phyloP scores from a whole-genome alignment of 1,140 invertebrate genomes.

The Akabosia matsudoensis region DNA sequence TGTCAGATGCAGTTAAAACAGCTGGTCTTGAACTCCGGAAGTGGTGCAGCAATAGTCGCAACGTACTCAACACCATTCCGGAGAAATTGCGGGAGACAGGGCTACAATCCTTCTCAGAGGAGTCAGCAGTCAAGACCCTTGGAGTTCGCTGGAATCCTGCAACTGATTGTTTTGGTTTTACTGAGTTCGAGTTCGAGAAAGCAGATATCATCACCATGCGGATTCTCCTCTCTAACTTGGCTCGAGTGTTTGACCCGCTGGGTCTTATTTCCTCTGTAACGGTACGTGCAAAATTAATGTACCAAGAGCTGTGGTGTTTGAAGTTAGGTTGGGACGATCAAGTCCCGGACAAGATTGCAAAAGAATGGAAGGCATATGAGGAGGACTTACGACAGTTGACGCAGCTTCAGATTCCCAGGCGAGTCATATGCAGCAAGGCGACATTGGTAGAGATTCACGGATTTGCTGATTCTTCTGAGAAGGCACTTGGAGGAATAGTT shows the following conservation, averaged over 20 bases:
- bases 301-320: constrained; percentile 37
- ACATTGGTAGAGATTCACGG: not conserved
- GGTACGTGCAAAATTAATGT: constrained; percentile 29
- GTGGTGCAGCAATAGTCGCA: constrained; percentile 50
- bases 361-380: constrained; percentile 36
- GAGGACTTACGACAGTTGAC: not conserved
- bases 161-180: constrained; percentile 42
- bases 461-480: not conserved
- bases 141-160: constrained; percentile 49
- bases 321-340: constrained; percentile 33
- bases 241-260: constrained; percentile 37
- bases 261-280: constrained; percentile 26
- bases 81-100: constrained; percentile 18
- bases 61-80: constrained; percentile 32
- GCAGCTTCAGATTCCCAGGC: not conserved
- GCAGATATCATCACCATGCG: constrained; percentile 23
- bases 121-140: constrained; percentile 46
- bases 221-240: constrained; percentile 30
- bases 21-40: constrained; percentile 51
- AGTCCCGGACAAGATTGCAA: constrained; percentile 36
- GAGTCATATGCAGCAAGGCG: not conserved
- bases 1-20: constrained; percentile 35
- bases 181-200: not conserved
- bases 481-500: not conserved
- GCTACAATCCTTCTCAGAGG: constrained; percentile 15